These are phyloP conservation scores for Hycleus cichorii DNA, from an alignment of 1,140 invertebrate species.

Conservation along the genomic window DNA sequence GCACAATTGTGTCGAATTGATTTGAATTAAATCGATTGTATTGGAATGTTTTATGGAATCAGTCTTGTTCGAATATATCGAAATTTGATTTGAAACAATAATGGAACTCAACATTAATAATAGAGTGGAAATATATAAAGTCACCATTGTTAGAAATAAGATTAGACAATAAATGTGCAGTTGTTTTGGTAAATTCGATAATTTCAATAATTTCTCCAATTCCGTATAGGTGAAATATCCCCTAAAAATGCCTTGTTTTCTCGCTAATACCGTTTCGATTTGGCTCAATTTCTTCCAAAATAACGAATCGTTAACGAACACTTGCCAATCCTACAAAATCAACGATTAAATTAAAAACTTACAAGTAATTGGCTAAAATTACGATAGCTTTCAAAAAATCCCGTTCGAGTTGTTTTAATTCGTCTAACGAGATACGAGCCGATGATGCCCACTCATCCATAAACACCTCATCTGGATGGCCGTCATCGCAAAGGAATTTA, in stretches of 20 bases:
- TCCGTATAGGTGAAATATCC: constrained; percentile 86
- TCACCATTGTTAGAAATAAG: constrained; percentile 55
- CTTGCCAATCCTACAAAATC: constrained; percentile 68
- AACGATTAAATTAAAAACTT: constrained; percentile 15
- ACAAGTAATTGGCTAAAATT: constrained; percentile 39
- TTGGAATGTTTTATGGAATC: neutral
- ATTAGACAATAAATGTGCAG: constrained; percentile 48
- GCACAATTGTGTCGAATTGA: constrained; percentile 22
- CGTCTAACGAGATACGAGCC: constrained; percentile 61
- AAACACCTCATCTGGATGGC: constrained; percentile 81
- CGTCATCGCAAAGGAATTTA: constrained; percentile 89
- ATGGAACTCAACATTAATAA: constrained; percentile 64
- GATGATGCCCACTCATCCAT: constrained; percentile 84
- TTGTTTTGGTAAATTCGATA: constrained; percentile 45
- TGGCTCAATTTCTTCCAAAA: constrained; percentile 62
- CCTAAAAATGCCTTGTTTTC: constrained; percentile 56
- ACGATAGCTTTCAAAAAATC: constrained; percentile 88
- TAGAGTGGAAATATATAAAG: constrained; percentile 65
- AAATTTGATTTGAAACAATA: constrained; percentile 53
- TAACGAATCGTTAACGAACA: constrained; percentile 63
- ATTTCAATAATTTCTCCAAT: constrained; percentile 55
- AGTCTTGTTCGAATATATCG: constrained; percentile 38
- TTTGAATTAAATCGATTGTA: constrained; percentile 27
- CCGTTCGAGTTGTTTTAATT: constrained; percentile 77
- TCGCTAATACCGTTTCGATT: constrained; percentile 64